Conservation (phyloP, 2,797 vertebrate species). For the Diplodus sargus region DNA sequence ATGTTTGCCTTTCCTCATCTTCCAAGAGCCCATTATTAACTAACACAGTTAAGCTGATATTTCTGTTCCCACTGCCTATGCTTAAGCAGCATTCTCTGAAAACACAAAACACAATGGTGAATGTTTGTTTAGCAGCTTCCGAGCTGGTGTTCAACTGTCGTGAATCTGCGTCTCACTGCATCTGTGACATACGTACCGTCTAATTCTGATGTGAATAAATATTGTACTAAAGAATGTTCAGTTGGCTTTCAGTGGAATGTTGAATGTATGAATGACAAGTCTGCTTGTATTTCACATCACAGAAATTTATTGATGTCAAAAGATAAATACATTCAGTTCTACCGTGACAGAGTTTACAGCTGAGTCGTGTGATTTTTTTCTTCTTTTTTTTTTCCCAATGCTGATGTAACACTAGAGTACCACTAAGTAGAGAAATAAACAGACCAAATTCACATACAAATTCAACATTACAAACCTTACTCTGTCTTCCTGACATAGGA, state of each 20-base stretch:
- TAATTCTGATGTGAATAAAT: slow-evolving; percentile 11
- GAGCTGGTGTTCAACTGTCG: not conserved
- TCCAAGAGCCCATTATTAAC: not conserved
- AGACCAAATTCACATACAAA: slow-evolving; percentile 83
- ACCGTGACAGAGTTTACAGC: slow-evolving; percentile 87
- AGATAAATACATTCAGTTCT: slow-evolving; percentile 89
- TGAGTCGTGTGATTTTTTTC: slow-evolving; percentile 83
- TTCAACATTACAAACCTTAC: slow-evolving; percentile 80
- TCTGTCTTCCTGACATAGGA: slow-evolving; percentile 71
- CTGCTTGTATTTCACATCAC: slow-evolving; percentile 72
- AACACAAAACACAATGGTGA: not conserved
- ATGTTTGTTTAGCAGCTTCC: slow-evolving; percentile 8
- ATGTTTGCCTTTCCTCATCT: not conserved
- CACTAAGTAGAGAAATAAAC: slow-evolving; percentile 84
- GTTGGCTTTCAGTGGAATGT: not conserved
- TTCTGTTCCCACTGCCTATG: slow-evolving; percentile 10
- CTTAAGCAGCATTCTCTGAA: slow-evolving; percentile 15
- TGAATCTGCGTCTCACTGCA: not conserved
- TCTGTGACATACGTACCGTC: not conserved
- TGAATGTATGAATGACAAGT: slow-evolving; percentile 6
- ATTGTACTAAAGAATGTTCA: slow-evolving; percentile 18
- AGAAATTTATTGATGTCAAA: slow-evolving; percentile 92
- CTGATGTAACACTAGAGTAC: slow-evolving; percentile 86
- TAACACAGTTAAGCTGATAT: not conserved
- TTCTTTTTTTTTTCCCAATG: slow-evolving; percentile 61